These are phyloP conservation scores for Euthynnus affinis DNA, from an alignment of 2,797 vertebrate genomes.

Conservation along the genomic window DNA sequence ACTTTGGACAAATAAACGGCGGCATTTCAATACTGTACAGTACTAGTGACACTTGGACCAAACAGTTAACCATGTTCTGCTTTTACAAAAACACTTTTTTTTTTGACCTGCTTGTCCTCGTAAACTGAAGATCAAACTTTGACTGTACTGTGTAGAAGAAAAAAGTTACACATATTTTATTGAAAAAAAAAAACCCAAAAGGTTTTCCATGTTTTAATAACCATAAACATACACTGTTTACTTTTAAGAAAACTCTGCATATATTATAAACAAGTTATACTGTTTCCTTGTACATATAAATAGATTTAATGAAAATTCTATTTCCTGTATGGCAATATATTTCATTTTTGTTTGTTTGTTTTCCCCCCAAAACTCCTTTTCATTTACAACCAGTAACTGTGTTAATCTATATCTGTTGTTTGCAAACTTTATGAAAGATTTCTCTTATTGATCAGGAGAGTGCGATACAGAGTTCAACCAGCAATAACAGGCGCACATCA, in stretches of 20 bases:
- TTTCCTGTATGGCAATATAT: conserved; percentile 47
- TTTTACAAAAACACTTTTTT: conserved; percentile 33
- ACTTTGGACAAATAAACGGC: conserved; percentile 16
- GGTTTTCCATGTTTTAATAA: conserved; percentile 47
- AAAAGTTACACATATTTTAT: conserved; percentile 53
- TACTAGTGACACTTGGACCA: conserved; percentile 57
- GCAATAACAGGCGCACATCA: conserved; percentile 71
- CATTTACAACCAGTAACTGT: conserved; percentile 62
- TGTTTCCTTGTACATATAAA: conserved; percentile 26
- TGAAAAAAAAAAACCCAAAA: conserved; percentile 54
- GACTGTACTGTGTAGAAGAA: conserved; percentile 62
- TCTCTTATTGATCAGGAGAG: conserved; percentile 50
- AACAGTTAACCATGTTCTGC: conserved; percentile 31
- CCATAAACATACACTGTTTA: conserved; percentile 56
- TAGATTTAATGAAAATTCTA: conserved; percentile 31
- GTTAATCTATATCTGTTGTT: conserved; percentile 57
- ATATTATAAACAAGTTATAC: conserved; percentile 44
- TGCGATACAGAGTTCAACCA: conserved; percentile 56
- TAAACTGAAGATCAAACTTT: conserved; percentile 60
- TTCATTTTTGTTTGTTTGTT: conserved; percentile 41
- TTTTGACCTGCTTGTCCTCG: conserved; percentile 61
- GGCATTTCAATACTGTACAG: conserved; percentile 20
- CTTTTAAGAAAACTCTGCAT: conserved; percentile 42
- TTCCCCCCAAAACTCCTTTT: conserved; percentile 53
- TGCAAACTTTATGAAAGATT: conserved; percentile 39